Conservation (phyloP, 2,113 vertebrate species). For the Rissa tridactyla region DNA sequence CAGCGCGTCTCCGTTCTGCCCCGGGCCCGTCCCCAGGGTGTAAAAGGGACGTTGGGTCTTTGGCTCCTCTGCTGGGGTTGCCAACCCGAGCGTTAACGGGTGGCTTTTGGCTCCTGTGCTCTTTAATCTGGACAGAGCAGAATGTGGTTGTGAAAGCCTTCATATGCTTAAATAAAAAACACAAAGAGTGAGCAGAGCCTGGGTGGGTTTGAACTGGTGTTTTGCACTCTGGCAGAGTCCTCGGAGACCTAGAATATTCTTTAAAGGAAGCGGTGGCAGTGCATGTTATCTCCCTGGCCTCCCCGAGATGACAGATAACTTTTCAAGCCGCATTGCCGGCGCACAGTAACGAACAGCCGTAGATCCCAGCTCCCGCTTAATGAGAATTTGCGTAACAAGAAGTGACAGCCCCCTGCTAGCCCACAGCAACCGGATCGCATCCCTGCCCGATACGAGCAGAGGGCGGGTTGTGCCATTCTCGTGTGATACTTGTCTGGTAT, state of each 20-base stretch:
- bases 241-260: background rate
- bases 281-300: background rate
- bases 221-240: background rate
- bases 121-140: background rate
- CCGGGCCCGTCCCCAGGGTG: fast-evolving
- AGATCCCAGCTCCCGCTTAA: background rate
- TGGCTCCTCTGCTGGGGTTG: background rate
- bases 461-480: background rate
- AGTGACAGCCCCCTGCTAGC: background rate
- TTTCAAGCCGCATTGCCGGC: fast-evolving
- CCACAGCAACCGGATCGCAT: background rate
- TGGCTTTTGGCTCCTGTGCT: background rate
- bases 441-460: fast-evolving
- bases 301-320: background rate
- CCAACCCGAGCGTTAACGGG: background rate
- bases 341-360: fast-evolving
- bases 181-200: background rate
- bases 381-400: background rate
- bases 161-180: background rate
- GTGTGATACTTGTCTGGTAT: background rate
- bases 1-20: background rate
- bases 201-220: background rate
- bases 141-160: background rate
- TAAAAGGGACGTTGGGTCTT: fast-evolving
- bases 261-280: fast-evolving